Evolutionary conservation across 2,113 vertebrate species (phyloP), one percentile per base, ranked within the genome.

Genomic region (Perca schrenkii): DNA sequence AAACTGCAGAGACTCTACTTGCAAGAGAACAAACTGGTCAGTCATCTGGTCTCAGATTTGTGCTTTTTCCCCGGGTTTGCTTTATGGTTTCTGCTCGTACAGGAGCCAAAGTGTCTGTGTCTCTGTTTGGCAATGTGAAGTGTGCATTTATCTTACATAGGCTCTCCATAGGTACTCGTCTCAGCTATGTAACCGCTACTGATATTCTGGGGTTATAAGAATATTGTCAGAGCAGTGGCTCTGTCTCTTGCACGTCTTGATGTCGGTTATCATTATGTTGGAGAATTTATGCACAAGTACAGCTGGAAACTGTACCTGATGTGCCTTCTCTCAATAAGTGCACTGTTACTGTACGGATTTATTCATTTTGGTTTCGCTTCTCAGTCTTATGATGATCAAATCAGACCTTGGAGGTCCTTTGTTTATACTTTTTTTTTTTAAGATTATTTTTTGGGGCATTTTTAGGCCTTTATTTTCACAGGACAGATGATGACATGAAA

Each of bases 1-100:
- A 99, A 99, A 90, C 93, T 99, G 54, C 97, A 98, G 91, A 97
- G 96, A 93, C 98, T 99, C 94, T 99, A 99, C 95, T 96, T 99
- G 97, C 98, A 99, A 90, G 98, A 99, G 90, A 99, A 99, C 97
- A 99, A 99, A 97, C 95, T 98, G 95, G 98, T 99, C 93, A 96
- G 98, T 93, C 68, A 1, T 61, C 7, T 69, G 25, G 3, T 79
- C 3, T 74, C 2, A 16, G 22, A 10, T 46, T 72, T 47, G 21
- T 22, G 6, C 7, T 62, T 4, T 54, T 72, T 46, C 56, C 21
- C 13, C 1, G 3, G 16, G 28, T 14, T 52, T 58, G 11, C 40
- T 2, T 63, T 2, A 2, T 22, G 13, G 63, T 22, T 47, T 43
- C 40, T 31, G 14, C 5, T 67, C 1, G 2, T 11, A 8, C 11